Evolutionary conservation across 2,888 invertebrate species (phyloP), one percentile per base, ranked within the genome.

Genomic region (Lasioglossum oenotherae): DNA sequence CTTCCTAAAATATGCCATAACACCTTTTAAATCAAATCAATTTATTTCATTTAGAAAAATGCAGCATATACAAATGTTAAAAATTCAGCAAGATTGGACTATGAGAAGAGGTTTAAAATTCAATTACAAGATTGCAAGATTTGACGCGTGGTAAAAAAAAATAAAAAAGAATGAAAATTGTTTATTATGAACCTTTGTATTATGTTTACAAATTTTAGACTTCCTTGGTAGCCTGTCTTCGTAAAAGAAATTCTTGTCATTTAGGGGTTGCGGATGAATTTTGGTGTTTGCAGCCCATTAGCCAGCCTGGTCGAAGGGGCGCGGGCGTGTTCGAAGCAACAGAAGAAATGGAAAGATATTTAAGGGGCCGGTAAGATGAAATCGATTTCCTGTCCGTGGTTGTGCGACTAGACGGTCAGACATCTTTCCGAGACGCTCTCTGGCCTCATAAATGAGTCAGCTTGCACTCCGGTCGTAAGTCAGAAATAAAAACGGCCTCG

Each of bases 371-470:
- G 75, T 69, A 84, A 84, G 83, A 87, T 76, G 80, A 85, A 90
- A 89, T 89, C 88, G 89, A 90, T 88, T 89, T 89, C 83, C 88
- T 74, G 86, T 78, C 80, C 80, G 16, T 78, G 64, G 86, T 77
- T 82, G 46, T 57, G 35, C 75, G 57, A 60, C 80, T 67, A 69
- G 74, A 78, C 88, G 60, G 75, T 78, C 80, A 27, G 90, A 84
- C 88, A 80, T 89, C 80, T 79, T 74, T 57, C 49, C 73, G 80
- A 78, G 81, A 73, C 74, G 79, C 27, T 78, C 76, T 60, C 71
- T 69, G 35, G 27, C 83, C 82, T 88, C 87, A 88, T 90, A 89
- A 91, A 90, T 88, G 88, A 90, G 81, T 88, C 89, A 91, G 83
- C 80, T 60, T 27, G 73, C 85, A 69, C 73, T 69, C 74, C 74